phyloP scores from a whole-genome alignment of 2,797 vertebrate species.

The Perodicticus potto region DNA sequence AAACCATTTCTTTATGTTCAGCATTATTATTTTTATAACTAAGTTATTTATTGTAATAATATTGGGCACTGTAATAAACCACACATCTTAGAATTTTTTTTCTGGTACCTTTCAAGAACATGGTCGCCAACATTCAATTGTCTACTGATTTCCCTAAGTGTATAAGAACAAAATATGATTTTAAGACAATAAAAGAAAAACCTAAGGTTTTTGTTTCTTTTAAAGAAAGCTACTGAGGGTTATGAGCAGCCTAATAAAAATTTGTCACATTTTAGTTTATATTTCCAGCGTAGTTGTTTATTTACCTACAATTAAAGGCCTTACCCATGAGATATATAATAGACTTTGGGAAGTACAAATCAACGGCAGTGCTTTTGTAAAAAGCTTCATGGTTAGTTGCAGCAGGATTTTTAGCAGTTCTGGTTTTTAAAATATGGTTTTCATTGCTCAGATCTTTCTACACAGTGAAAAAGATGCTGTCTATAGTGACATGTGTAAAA shows the following conservation, averaged over 20 bases:
- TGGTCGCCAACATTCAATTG: background rate
- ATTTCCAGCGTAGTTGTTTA: slow-evolving; percentile 35
- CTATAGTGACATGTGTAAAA: background rate
- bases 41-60: slow-evolving; percentile 72
- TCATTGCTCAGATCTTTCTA: background rate
- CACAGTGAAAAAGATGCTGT: background rate
- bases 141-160: background rate
- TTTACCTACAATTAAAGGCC: slow-evolving; percentile 31
- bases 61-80: background rate
- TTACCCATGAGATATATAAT: slow-evolving; percentile 16
- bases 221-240: background rate
- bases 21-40: slow-evolving; percentile 69
- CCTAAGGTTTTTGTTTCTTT: background rate
- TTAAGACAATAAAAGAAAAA: slow-evolving; percentile 33
- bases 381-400: background rate
- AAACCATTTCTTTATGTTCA: slow-evolving; percentile 74
- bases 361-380: background rate
- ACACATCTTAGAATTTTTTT: slow-evolving; percentile 46
- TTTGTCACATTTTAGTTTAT: slow-evolving; percentile 1
- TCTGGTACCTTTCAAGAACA: slow-evolving; percentile 21
- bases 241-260: background rate
- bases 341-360: slow-evolving; percentile 15
- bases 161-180: background rate
- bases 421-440: background rate
- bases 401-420: background rate